These are phyloP conservation scores for Coelinius sp. DNA, from an alignment of 2,888 invertebrate species.

Conservation along the genomic window DNA sequence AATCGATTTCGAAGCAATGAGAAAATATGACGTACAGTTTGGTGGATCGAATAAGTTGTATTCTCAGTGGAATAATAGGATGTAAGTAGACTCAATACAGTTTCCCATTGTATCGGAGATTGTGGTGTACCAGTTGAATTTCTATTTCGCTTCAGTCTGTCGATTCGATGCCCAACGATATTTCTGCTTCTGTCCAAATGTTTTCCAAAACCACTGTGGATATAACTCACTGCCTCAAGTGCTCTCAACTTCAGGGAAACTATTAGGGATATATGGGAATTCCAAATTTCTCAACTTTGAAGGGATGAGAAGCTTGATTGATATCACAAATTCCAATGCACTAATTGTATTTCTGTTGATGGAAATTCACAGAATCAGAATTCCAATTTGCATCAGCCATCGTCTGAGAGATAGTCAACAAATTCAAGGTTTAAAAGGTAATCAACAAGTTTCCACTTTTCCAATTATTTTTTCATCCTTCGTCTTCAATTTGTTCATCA, in stretches of 20 bases:
- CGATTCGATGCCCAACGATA: not conserved
- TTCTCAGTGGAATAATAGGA: slow-evolving; percentile 8
- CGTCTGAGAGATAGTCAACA: no score
- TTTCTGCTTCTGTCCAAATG: not conserved
- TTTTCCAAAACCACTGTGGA: not conserved
- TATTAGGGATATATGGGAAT: not conserved
- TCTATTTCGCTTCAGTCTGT: not conserved
- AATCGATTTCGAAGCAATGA: not conserved
- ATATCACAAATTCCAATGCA: not conserved
- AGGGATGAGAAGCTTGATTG: not conserved
- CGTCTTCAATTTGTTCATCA: no score
- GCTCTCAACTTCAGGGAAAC: not conserved
- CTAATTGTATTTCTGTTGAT: not conserved
- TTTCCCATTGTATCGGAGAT: not conserved
- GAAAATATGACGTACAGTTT: not conserved
- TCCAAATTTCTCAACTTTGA: not conserved
- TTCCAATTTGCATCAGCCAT: no score
- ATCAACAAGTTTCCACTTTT: no score
- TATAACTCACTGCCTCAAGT: not conserved
- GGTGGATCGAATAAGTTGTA: slow-evolving; percentile 9
- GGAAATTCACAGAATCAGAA: no score
- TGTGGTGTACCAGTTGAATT: not conserved
- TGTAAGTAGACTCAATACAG: not conserved
- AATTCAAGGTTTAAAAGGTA: no score
- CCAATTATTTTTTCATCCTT: no score